Base-by-base conservation (phyloP, 2,113 vertebrate genomes). In the Macquaria australasica region DNA sequence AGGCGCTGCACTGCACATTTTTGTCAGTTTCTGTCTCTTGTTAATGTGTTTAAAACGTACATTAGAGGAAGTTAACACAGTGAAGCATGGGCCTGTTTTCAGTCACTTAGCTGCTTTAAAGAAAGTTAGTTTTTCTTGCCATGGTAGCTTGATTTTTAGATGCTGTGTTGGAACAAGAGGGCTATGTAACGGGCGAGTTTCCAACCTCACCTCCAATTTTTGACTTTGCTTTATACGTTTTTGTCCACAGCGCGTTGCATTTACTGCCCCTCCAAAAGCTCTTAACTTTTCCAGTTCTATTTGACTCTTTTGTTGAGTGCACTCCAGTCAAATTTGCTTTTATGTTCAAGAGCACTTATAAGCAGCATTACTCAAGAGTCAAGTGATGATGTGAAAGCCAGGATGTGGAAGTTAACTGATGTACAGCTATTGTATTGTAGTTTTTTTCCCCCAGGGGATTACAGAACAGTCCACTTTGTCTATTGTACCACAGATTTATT, bases 21-120 rank as follows among this genome's bases (percentile, higher is more conserved):
- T 56, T 50, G 67, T 64, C 53, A n/a, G 56, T 79, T 66, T 83
- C 31, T 18, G 63, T 34, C 41, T 83, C 15, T 18, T 78, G 41
- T 37, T 66, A 31, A 50, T 53, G 41, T 87, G 18, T 71, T 31
- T 31, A 64, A 63, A 18, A 11, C 18, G 28, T 31, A 31, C 28
- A 31, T 31, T 23, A 50, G 37, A 68, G 10, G 23, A 73, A n/a
- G 51, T 43, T 53, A 39, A 53, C 16, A 10, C 16, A 14, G 31
- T 59, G 55, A 59, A n/a, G 63, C 8, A 12, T 12, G 23, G 31
- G 21, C 9, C 31, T 51, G 55, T 51, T 79, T 51, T 55, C 76
- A 78, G 12, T 59, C 43, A 59, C 41, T 41, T 23, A 21, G 18
- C 28, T 23, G 51, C 28, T 62, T 39, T 48, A 0, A 15, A n/a